Evolutionary conservation across 2,113 vertebrate genomes (phyloP), one percentile per base, ranked within the genome.

Genomic region (Scartelaos histophorus): DNA sequence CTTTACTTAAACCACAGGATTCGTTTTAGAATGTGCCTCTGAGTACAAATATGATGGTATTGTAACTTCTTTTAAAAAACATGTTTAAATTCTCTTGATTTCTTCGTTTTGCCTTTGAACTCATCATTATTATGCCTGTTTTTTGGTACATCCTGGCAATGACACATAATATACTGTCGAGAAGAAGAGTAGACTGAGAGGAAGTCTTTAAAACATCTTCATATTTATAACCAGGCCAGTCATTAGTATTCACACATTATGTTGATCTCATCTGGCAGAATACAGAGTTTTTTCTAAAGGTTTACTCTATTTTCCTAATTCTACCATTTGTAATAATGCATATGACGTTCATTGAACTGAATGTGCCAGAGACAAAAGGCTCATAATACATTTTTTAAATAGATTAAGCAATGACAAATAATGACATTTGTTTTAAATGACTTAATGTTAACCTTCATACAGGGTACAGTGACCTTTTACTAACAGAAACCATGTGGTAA

Each of bases 11-110:
- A 76, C 64, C 57, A 25, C 29, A 74, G 34, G 61, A 60, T 16
- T 56, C 3, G 3, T 65, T 19, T 16, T 71, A 56, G 71, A 81
- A 78, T 70, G 57, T 81, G 72, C 68, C 51, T 79, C 57, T 61
- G 58, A 15, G 7, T 61, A 17, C 58, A 61, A 13, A 61, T 34
- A 61, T 61, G 25, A 7, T 34, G 13, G 29, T 61, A 60, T 60
- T 60, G 16, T 15, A 60, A 60, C 2, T 4, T 4, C 5, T 5
- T 38, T 5, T 7, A 38, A 24, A 24, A 24, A 13, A 24, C n/a
- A n/a, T n/a, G 29, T 29, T 29, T 29, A 29, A 2, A 13, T 15
- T 13, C 6, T n/a, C 6, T n/a, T 3, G 16, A 49, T 49, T 16
- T 17, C 5, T 49, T 6, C 16, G 19, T 51, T 51, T 19, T 49